These are phyloP conservation scores for Limnodromus scolopaceus DNA, from an alignment of 2,797 vertebrate species.

Conservation along the genomic window DNA sequence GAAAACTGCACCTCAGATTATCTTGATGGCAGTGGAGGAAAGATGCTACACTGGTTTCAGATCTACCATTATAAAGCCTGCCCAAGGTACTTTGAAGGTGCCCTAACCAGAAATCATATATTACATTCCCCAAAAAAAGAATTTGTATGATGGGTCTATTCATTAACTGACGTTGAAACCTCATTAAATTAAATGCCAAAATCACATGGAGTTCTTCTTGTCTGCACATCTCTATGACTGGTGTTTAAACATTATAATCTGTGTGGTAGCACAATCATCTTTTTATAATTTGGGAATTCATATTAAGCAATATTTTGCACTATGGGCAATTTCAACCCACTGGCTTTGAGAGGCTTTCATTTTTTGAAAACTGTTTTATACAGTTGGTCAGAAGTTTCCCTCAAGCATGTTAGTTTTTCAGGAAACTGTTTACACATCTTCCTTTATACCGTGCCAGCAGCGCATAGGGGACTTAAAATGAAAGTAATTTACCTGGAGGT, in stretches of 20 bases:
- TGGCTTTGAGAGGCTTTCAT: neutral
- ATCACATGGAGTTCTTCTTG: neutral
- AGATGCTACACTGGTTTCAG: neutral
- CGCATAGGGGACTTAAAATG: neutral
- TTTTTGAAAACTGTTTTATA: neutral
- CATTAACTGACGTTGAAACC: neutral
- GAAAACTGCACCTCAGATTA: neutral
- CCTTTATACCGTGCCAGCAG: neutral
- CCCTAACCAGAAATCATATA: neutral
- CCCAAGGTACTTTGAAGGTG: neutral
- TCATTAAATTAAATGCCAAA: neutral
- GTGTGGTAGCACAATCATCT: fast-evolving
- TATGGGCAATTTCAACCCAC: neutral
- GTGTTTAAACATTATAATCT: neutral
- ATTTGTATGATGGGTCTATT: neutral
- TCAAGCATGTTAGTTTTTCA: conserved; percentile 8
- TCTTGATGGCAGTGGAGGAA: neutral
- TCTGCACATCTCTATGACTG: neutral
- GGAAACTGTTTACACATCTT: conserved; percentile 1
- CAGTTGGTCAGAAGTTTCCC: neutral
- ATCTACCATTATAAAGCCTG: neutral
- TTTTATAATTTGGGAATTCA: neutral
- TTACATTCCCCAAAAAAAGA: neutral
- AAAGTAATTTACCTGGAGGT: conserved; percentile 3
- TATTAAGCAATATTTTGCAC: neutral